Evolutionary conservation across 37 sponge, comb jelly and placozoan species (phyloP), one percentile per base, ranked within the genome.

Genomic region (Chondrilla cf. caribensis): DNA sequence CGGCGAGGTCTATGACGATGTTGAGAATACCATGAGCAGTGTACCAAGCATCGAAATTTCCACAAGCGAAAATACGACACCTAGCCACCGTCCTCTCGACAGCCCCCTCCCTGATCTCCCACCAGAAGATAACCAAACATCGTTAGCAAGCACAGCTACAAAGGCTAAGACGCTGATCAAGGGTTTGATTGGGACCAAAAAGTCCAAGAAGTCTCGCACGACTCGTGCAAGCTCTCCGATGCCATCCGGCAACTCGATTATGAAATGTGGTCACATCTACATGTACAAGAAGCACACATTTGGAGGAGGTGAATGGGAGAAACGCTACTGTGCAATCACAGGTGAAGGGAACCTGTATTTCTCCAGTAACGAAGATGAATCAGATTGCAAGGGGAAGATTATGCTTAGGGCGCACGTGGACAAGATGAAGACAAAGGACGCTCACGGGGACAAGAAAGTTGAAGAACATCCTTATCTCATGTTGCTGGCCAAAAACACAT

Each of bases 81-180:
- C 76, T 43, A 9, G 8, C 36, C 76, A 73, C 76, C 76, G 76
- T 11, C 43, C 41, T 1, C 41, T 38, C 44, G 40, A 39, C 22
- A 73, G 76, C 76, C 76, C 76, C 44, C 76, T 73, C 24, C 76
- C 76, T 2, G 76, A 73, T 22, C 41, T 73, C 19, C 76, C 76
- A 21, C 64, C 64, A 6, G 22, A 6, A 28, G 18, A 6, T n/a
- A 62, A 28, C 15, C 6, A 62, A 4, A 11, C 51, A 6, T 47
- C 51, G 6, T 6, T 11, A 11, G 29, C 68, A 31, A 28, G 35
- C 25, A 62, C 64, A 29, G 64, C 64, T 17, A 24, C 43, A 41
- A 73, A 73, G 25, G 44, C 44, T 21, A 73, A 73, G 42, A 73
- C 76, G 2, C 76, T 73, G 6, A 39, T 43, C 14, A 42, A 73